Conservation (phyloP, 2,888 invertebrate genomes). For the Xylophagus ater region DNA sequence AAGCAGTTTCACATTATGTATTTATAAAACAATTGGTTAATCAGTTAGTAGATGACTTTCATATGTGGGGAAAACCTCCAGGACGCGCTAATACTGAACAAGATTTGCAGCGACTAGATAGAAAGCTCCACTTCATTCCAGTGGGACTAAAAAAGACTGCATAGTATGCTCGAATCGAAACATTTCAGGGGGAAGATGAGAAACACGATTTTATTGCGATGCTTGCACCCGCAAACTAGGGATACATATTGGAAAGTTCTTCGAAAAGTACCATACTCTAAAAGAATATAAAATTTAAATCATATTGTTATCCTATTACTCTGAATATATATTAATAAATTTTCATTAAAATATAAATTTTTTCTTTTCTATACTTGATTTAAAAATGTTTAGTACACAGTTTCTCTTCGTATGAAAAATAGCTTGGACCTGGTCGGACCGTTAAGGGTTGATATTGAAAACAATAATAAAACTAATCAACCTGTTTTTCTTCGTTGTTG, state of each 20-base stretch:
- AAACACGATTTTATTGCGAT: constrained; percentile 8
- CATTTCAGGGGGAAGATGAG: constrained; percentile 4
- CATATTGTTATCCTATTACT: too few relatives aligned
- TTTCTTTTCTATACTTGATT: too few relatives aligned
- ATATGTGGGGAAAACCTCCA: constrained; percentile 9
- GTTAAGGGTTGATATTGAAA: too few relatives aligned
- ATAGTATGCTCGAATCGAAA: constrained; percentile 7
- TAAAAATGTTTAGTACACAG: too few relatives aligned
- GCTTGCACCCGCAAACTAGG: constrained; percentile 6
- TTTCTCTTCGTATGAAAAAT: too few relatives aligned
- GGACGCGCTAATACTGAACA: constrained; percentile 4
- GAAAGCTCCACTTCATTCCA: constrained; percentile 5
- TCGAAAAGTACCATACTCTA: constrained; percentile 4
- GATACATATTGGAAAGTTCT: constrained; percentile 7
- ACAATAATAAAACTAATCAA: too few relatives aligned
- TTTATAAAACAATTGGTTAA: constrained; percentile 6
- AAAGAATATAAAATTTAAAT: too few relatives aligned
- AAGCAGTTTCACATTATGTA: constrained; percentile 6
- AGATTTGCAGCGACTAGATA: constrained; percentile 10
- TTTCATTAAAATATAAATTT: too few relatives aligned
- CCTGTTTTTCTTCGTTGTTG: too few relatives aligned
- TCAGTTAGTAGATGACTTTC: constrained; percentile 9
- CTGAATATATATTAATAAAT: too few relatives aligned
- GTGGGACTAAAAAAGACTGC: constrained; percentile 6
- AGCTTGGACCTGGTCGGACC: too few relatives aligned